Conservation (phyloP, 1,140 invertebrate species). For the Hylaeus volcanicus region DNA sequence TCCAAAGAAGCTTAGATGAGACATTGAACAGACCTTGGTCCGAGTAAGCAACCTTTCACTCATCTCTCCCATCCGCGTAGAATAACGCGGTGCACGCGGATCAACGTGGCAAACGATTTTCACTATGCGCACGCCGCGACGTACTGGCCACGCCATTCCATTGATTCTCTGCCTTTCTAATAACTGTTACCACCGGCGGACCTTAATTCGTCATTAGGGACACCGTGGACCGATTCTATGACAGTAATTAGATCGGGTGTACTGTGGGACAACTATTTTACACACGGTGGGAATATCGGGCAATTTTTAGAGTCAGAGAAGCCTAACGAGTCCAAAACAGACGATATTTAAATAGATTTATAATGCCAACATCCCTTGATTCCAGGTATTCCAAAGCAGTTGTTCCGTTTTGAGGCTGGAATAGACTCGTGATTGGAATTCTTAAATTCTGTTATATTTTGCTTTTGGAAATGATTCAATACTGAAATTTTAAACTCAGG, state of each 20-base stretch:
- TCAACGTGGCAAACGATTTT: constrained; percentile 59
- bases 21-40: constrained; percentile 65
- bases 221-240: background rate
- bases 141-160: constrained; percentile 44
- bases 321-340: too few species aligned
- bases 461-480: too few species aligned
- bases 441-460: too few species aligned
- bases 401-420: too few species aligned
- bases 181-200: constrained; percentile 20
- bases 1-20: constrained; percentile 44
- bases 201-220: constrained; percentile 20
- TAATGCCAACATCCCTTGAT: too few species aligned
- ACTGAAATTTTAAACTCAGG: too few species aligned
- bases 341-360: too few species aligned
- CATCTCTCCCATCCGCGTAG: constrained; percentile 60
- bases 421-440: too few species aligned
- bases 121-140: constrained; percentile 40
- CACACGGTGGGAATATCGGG: too few species aligned
- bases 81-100: constrained; percentile 20
- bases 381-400: too few species aligned
- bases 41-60: constrained; percentile 63
- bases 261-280: too few species aligned
- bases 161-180: constrained; percentile 58
- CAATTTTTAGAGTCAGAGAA: too few species aligned
- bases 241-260: background rate